These are phyloP conservation scores for Trichoplusia ni DNA, from an alignment of 1,140 invertebrate genomes.

Conservation along the genomic window DNA sequence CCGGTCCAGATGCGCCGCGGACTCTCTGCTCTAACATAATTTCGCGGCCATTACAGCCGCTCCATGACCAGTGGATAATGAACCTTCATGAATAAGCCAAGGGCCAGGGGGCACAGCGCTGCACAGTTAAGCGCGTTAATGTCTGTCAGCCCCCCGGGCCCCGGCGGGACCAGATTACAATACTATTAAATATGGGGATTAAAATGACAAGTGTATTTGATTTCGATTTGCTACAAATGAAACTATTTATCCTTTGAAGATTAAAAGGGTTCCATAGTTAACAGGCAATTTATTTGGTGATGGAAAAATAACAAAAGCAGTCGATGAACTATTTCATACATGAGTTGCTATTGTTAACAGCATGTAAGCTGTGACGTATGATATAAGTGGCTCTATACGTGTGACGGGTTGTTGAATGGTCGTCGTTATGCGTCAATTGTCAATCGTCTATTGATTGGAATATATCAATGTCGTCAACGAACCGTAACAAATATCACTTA, in stretches of 20 bases:
- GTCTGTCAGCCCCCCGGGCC: neutral
- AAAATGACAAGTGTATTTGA: slow-evolving; percentile 54
- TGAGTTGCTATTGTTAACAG: neutral
- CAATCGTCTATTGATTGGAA: neutral
- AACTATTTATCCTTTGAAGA: slow-evolving; percentile 22
- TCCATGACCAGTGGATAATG: slow-evolving; percentile 13
- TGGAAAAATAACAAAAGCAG: neutral
- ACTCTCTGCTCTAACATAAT: neutral
- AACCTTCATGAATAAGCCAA: slow-evolving; percentile 12
- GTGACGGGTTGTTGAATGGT: slow-evolving; percentile 11
- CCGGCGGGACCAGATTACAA: slow-evolving; percentile 51
- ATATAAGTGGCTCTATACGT: neutral
- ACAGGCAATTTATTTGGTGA: slow-evolving; percentile 5
- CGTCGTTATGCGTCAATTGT: slow-evolving; percentile 13
- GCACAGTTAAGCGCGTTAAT: slow-evolving; percentile 22
- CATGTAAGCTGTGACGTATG: slow-evolving; percentile 7
- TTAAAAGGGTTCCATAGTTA: slow-evolving; percentile 15
- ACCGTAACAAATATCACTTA: neutral
- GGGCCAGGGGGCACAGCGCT: neutral
- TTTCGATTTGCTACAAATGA: slow-evolving; percentile 29
- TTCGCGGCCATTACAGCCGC: neutral
- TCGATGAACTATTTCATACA: too few relatives aligned
- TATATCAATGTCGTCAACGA: neutral
- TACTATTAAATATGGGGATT: slow-evolving; percentile 50
- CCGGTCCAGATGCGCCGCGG: neutral